A percentile compares a stretch with the other conserved stretches of the same genome.
Conservation (phyloP, 2,888 invertebrate species). For the Pseudanteris insignis region DNA sequence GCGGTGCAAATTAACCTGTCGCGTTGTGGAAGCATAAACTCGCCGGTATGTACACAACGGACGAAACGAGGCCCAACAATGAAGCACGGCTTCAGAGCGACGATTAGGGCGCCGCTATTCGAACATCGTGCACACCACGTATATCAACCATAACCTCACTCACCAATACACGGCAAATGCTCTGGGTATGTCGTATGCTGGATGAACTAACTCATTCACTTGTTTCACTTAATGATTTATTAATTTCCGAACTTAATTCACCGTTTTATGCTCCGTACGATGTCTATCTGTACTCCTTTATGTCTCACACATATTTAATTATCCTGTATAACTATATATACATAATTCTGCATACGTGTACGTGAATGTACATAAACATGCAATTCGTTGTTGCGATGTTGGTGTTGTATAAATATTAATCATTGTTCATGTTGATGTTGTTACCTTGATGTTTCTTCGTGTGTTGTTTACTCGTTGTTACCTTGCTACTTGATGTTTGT, state of each 20-base stretch:
- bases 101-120: slow-evolving; percentile 9
- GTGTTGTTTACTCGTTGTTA: slow-evolving; percentile 66
- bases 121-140: slow-evolving; percentile 56
- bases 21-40: slow-evolving; percentile 27
- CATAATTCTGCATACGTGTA: slow-evolving; percentile 43
- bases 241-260: slow-evolving; percentile 55
- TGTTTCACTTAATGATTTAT: slow-evolving; percentile 52
- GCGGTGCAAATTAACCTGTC: no score
- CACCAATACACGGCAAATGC: slow-evolving; percentile 64
- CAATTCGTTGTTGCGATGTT: slow-evolving; percentile 64
- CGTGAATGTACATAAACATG: slow-evolving; percentile 42
- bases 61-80: slow-evolving; percentile 11
- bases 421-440: slow-evolving; percentile 65
- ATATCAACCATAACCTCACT: slow-evolving; percentile 54
- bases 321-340: slow-evolving; percentile 16
- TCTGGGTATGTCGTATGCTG: slow-evolving; percentile 67
- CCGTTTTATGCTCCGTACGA: slow-evolving; percentile 52
- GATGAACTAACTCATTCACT: slow-evolving; percentile 60
- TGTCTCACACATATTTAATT: slow-evolving; percentile 29
- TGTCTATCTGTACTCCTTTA: slow-evolving; percentile 47
- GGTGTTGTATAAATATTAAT: slow-evolving; percentile 61
- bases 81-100: slow-evolving; percentile 43
- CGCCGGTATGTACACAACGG: slow-evolving; percentile 19
- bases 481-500: slow-evolving; percentile 66
- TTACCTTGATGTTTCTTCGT: slow-evolving; percentile 65